Evolutionary conservation across 2,113 vertebrate species (phyloP).

Genomic region (Corynorhinus townsendii): DNA sequence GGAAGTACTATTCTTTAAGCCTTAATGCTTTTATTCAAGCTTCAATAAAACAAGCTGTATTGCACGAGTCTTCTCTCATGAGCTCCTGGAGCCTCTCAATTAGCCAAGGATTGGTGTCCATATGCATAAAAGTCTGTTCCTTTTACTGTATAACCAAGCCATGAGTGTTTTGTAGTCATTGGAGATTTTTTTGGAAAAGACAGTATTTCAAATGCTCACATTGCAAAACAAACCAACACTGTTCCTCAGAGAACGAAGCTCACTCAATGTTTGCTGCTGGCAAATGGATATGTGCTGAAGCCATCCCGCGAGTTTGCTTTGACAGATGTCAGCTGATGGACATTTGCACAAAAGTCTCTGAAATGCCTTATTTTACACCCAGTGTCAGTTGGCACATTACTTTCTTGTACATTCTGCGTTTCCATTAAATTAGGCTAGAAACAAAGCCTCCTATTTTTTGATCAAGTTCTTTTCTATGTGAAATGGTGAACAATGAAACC

Average conservation of each 20-base stretch:
- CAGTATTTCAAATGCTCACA: slow-evolving; percentile 39
- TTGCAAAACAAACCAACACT: slow-evolving; percentile 45
- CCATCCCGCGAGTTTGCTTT: slow-evolving; percentile 61
- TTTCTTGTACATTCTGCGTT: slow-evolving; percentile 67
- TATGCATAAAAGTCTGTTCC: slow-evolving; percentile 28
- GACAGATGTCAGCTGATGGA: slow-evolving; percentile 70
- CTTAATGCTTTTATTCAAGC: not conserved
- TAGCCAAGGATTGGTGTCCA: not conserved
- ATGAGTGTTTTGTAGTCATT: not conserved
- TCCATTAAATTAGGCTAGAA: slow-evolving; percentile 66
- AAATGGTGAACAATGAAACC: slow-evolving; percentile 64
- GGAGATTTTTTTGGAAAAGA: not conserved
- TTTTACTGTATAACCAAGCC: slow-evolving; percentile 14
- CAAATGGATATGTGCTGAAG: slow-evolving; percentile 38
- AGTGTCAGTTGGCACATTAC: slow-evolving; percentile 61
- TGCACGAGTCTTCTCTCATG: not conserved
- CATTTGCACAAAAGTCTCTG: slow-evolving; percentile 66
- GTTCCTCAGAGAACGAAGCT: slow-evolving; percentile 28
- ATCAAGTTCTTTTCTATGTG: slow-evolving; percentile 46
- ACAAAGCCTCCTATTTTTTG: slow-evolving; percentile 67
- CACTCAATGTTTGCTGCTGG: slow-evolving; percentile 52
- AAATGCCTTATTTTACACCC: slow-evolving; percentile 64
- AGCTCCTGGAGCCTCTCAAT: not conserved
- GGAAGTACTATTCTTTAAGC: not conserved
- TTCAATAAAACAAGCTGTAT: not conserved